phyloP scores from a whole-genome alignment of 2,113 vertebrate species.

The Vulpes lagopus region DNA sequence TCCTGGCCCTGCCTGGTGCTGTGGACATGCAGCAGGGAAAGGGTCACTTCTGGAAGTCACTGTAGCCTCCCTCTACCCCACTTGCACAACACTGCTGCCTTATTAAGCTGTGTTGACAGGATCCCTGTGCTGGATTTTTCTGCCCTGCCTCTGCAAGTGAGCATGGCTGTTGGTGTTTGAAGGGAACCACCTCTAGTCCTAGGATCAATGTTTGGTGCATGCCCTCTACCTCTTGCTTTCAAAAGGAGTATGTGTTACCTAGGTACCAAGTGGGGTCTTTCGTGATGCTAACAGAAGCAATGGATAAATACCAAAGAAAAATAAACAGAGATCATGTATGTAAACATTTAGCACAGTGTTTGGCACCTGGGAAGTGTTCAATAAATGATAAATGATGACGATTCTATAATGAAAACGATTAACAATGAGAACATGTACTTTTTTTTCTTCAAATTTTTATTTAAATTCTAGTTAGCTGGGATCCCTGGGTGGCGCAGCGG shows the following conservation, averaged over 20 bases:
- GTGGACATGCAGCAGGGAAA: background rate
- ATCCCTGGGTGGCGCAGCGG: no score
- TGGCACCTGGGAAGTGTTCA: background rate
- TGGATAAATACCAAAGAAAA: background rate
- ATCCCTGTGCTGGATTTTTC: background rate
- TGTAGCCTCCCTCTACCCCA: no score
- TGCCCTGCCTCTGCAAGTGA: background rate
- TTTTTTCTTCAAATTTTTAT: background rate
- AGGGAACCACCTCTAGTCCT: no score
- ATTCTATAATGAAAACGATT: background rate
- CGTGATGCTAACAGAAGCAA: background rate
- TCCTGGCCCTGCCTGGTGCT: background rate
- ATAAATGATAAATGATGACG: background rate
- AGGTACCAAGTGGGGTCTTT: background rate
- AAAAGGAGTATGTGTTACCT: background rate
- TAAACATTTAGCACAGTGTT: background rate
- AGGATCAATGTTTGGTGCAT: background rate
- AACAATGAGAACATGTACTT: background rate
- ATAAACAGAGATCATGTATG: background rate
- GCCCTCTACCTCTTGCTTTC: background rate
- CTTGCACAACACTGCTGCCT: background rate
- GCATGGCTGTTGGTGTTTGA: background rate
- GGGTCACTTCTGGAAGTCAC: background rate
- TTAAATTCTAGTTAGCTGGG: background rate
- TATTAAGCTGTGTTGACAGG: rapidly evolving